These are phyloP conservation scores for Eustalomyia histrio DNA, from an alignment of 2,888 invertebrate species.

Conservation along the genomic window DNA sequence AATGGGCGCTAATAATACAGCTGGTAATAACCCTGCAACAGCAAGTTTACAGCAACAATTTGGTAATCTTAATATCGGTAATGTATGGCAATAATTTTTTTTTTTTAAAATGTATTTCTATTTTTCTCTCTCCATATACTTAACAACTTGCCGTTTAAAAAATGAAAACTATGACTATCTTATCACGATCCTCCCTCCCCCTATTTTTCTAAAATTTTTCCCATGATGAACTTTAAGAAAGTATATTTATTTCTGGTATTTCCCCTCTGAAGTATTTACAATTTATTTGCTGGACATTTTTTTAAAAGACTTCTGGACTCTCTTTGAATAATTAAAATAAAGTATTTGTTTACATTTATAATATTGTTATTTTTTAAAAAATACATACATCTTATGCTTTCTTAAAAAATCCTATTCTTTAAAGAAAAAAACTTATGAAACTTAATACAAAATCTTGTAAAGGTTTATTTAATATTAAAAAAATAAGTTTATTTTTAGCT, in stretches of 20 bases:
- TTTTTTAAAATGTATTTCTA: slow-evolving; percentile 32
- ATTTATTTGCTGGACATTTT: slow-evolving; percentile 26
- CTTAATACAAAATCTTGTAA: slow-evolving; percentile 61
- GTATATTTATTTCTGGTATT: slow-evolving; percentile 15
- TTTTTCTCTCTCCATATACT: slow-evolving; percentile 43
- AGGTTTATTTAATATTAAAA: slow-evolving; percentile 58
- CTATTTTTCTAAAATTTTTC: neutral
- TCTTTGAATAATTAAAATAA: slow-evolving; percentile 34
- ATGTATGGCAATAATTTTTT: slow-evolving; percentile 79
- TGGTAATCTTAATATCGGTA: slow-evolving; percentile 79
- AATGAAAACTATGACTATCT: slow-evolving; percentile 46
- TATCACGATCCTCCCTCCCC: neutral
- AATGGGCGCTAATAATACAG: slow-evolving; percentile 38
- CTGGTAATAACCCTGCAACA: slow-evolving; percentile 68
- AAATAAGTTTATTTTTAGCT: slow-evolving; percentile 57
- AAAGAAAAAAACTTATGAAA: slow-evolving; percentile 46
- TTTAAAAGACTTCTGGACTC: slow-evolving; percentile 34
- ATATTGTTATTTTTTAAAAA: slow-evolving; percentile 27
- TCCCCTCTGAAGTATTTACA: slow-evolving; percentile 44
- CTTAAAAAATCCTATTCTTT: slow-evolving; percentile 19
- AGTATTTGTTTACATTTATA: slow-evolving; percentile 47
- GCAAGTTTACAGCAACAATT: slow-evolving; percentile 79
- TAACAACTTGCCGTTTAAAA: slow-evolving; percentile 61
- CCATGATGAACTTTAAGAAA: neutral
- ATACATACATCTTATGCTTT: slow-evolving; percentile 40